A percentile compares a stretch with the other conserved stretches of the same genome.
phyloP scores from a whole-genome alignment of 2,113 vertebrate species.

The Triplophysa dalaica region DNA sequence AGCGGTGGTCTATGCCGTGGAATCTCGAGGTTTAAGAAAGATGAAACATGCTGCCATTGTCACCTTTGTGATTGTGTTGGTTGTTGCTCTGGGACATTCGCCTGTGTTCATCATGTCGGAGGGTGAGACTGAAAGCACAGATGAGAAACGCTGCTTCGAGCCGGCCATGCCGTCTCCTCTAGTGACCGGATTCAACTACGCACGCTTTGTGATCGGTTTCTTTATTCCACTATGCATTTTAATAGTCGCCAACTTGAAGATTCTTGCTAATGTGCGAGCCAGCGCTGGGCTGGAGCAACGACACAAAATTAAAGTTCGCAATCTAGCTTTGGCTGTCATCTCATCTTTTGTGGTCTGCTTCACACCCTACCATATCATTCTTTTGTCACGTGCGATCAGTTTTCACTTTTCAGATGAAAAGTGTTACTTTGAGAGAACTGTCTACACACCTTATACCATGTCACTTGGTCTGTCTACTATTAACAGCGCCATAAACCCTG shows the following conservation, averaged over 20 bases:
- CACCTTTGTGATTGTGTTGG: slow-evolving; percentile 48
- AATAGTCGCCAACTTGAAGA: slow-evolving; percentile 71
- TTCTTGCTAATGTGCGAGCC: slow-evolving; percentile 60
- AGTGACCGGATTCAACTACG: slow-evolving; percentile 63
- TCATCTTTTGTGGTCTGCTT: slow-evolving; percentile 89
- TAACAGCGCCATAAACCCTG: slow-evolving; percentile 91
- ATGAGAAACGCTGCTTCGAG: slow-evolving; percentile 73
- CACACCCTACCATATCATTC: slow-evolving; percentile 86
- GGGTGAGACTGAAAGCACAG: rapidly evolving
- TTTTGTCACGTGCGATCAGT: slow-evolving; percentile 74
- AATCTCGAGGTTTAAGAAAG: slow-evolving; percentile 70
- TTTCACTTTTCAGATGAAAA: neutral
- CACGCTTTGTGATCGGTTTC: slow-evolving; percentile 75
- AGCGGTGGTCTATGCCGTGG: slow-evolving; percentile 73
- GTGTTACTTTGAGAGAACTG: slow-evolving; percentile 67
- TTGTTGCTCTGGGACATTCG: slow-evolving; percentile 60
- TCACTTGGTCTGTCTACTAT: slow-evolving; percentile 85
- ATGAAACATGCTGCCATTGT: slow-evolving; percentile 56
- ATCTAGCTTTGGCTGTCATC: slow-evolving; percentile 83
- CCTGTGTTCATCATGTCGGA: slow-evolving; percentile 63
- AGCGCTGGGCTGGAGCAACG: slow-evolving; percentile 62
- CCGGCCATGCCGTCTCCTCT: neutral
- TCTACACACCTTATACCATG: slow-evolving; percentile 66
- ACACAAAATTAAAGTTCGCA: slow-evolving; percentile 80
- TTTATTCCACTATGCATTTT: slow-evolving; percentile 68